Evolutionary conservation across 1,140 invertebrate genomes (phyloP).

Genomic region (Camponotus floridanus): DNA sequence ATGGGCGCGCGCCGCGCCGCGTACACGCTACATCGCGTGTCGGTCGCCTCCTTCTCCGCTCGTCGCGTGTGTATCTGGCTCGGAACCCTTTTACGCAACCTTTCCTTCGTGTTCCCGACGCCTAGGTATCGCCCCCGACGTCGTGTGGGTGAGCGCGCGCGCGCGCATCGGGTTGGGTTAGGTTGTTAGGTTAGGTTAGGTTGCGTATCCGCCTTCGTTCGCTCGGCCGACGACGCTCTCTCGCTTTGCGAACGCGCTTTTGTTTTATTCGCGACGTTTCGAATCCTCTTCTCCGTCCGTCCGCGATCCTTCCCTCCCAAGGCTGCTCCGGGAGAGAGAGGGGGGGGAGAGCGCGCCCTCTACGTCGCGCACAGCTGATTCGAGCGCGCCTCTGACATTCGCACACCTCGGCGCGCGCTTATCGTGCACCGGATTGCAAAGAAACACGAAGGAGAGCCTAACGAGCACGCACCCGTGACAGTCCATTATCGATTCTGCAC

Average conservation of each 20-base stretch:
- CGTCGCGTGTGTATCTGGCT: constrained; percentile 65
- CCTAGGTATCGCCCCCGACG: background rate
- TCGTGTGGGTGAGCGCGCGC: constrained; percentile 46
- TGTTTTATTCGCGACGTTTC: constrained; percentile 69
- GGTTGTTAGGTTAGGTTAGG: background rate
- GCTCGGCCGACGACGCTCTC: constrained; percentile 43
- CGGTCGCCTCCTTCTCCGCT: constrained; percentile 79
- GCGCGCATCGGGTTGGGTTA: background rate
- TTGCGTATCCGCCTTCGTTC: constrained; percentile 49
- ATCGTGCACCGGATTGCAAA: constrained; percentile 63
- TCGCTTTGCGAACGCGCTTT: constrained; percentile 51
- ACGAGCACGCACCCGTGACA: constrained; percentile 69
- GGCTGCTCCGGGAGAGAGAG: no score
- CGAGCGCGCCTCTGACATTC: constrained; percentile 62
- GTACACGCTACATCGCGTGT: constrained; percentile 85
- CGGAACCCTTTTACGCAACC: constrained; percentile 70
- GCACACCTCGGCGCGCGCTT: constrained; percentile 69
- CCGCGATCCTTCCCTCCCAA: constrained; percentile 17
- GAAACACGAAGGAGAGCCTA: constrained; percentile 64
- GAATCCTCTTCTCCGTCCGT: constrained; percentile 51
- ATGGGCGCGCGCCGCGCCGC: constrained; percentile 74
- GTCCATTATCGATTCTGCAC: constrained; percentile 61
- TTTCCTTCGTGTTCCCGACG: constrained; percentile 57
- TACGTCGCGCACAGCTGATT: constrained; percentile 3
- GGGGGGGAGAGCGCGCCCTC: background rate